Percentiles rank a stretch among this genome's conserved stretches.
phyloP scores from a whole-genome alignment of 2,888 invertebrate species.

The Diogma glabrata region DNA sequence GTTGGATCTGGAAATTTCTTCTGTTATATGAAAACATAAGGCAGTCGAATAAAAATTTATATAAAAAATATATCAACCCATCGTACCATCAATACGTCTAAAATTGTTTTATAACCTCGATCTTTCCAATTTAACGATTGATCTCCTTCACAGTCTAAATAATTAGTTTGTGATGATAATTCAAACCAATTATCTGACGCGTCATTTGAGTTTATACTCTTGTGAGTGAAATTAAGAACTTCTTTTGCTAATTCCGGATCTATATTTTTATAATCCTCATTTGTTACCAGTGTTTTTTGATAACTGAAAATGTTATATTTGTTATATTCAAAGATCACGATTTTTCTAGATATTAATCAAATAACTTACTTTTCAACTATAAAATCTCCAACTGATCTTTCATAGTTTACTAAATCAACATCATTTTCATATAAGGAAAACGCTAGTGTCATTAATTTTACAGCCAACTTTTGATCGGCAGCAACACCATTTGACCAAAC shows the following conservation, averaged over 20 bases:
- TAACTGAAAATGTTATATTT: too few species aligned
- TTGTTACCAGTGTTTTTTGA: background rate
- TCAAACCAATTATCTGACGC: constrained; percentile 53
- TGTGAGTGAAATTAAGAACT: constrained; percentile 49
- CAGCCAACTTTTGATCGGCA: too few species aligned
- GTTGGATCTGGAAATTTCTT: constrained; percentile 27
- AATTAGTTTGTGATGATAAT: constrained; percentile 51
- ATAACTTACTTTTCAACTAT: too few species aligned
- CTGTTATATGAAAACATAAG: constrained; percentile 18
- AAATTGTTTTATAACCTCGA: constrained; percentile 52
- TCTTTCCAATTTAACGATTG: constrained; percentile 60
- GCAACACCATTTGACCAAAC: too few species aligned
- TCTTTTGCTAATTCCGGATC: constrained; percentile 35
- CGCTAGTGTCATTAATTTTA: too few species aligned
- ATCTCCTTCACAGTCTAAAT: constrained; percentile 59
- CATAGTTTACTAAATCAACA: too few species aligned
- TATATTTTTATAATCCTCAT: constrained; percentile 27
- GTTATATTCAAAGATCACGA: too few species aligned
- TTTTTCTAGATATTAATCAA: too few species aligned
- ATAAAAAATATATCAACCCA: background rate
- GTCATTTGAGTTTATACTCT: constrained; percentile 38
- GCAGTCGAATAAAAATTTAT: constrained; percentile 15
- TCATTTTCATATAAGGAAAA: too few species aligned
- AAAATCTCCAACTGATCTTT: too few species aligned
- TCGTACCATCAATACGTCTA: constrained; percentile 56